phyloP scores from a whole-genome alignment of 2,797 vertebrate genomes.

The Peromyscus attwateri region DNA sequence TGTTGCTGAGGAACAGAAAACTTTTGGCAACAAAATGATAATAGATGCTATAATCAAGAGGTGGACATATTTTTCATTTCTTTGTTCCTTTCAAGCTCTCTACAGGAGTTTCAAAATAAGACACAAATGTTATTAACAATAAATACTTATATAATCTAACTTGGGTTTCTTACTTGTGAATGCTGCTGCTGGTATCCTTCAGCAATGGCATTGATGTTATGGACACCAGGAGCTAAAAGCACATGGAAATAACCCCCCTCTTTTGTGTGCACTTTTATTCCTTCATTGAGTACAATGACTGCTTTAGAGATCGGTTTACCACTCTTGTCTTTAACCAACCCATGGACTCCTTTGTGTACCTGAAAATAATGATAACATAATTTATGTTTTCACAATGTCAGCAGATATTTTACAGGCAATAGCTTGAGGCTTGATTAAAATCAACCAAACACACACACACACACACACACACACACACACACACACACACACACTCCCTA shows the following conservation, averaged over 20 bases:
- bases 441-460: not conserved
- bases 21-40: conserved; percentile 43
- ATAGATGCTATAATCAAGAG: conserved; percentile 23
- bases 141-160: not conserved
- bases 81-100: conserved; percentile 22
- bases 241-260: conserved; percentile 96
- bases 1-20: conserved; percentile 9
- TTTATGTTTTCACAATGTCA: conserved; percentile 40
- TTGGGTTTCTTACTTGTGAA: conserved; percentile 89
- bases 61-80: not conserved
- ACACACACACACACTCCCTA: not conserved
- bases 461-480: not conserved
- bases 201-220: conserved; percentile 94
- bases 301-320: conserved; percentile 95
- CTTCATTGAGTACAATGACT: conserved; percentile 93
- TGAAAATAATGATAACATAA: conserved; percentile 83
- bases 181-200: conserved; percentile 96
- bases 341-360: conserved; percentile 98
- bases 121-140: conserved; percentile 1
- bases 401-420: not conserved
- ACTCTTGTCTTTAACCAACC: conserved; percentile 94
- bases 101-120: conserved; percentile 65
- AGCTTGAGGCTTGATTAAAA: conserved; percentile 53
- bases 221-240: conserved; percentile 94
- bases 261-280: conserved; percentile 91